Base-by-base conservation (phyloP, 2,888 invertebrate genomes). In the Drosophila siamana region DNA sequence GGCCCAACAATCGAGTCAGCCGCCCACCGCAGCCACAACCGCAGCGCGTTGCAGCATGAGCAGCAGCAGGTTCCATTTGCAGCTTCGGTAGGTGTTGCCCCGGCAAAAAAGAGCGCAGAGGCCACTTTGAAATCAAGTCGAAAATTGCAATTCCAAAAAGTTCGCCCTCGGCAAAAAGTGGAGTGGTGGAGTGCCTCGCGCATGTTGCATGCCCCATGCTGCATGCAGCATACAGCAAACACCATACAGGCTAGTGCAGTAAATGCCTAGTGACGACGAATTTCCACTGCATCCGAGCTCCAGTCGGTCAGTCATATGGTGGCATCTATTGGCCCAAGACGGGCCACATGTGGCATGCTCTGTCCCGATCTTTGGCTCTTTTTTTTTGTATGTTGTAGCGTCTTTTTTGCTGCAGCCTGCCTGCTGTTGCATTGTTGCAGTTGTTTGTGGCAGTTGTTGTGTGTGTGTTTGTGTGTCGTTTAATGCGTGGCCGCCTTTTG, bases 141-240 rank as follows among this genome's bases (percentile, higher is more conserved):
- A 88, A 85, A 85, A 85, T 85, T 88, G 89, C 89, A 85, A 85
- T 85, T 85, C 87, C 85, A 86, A 86, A 85, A 88, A 79, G 81
- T 79, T 85, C 79, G 85, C 85, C 85, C 85, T 86, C 87, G 85
- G 85, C 85, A 60, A 50, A 62, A 83, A 65, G 19, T 19, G 19
- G 19, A 19, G 19, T 19, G 19, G 47, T 47, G 57, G 11, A 51
- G 65, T 64, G 36, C 36, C 36, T 38, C 36, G 36, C 36, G 36
- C 36, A 33, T 11, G 33, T 33, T 33, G 36, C 56, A 15, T 41
- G 67, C 38, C 36, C 54, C 61, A 61, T 44, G 60, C 43, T 33
- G 54, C 60, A 61, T n/a, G n/a, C n/a, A n/a, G n/a, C n/a, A n/a
- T 28, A n/a, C 33, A 33, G 33, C 33, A n/a, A n/a, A n/a, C n/a